Percentiles rank a stretch among this genome's conserved stretches.
phyloP scores from a whole-genome alignment of 2,797 vertebrate species.

The Coilia nasus region DNA sequence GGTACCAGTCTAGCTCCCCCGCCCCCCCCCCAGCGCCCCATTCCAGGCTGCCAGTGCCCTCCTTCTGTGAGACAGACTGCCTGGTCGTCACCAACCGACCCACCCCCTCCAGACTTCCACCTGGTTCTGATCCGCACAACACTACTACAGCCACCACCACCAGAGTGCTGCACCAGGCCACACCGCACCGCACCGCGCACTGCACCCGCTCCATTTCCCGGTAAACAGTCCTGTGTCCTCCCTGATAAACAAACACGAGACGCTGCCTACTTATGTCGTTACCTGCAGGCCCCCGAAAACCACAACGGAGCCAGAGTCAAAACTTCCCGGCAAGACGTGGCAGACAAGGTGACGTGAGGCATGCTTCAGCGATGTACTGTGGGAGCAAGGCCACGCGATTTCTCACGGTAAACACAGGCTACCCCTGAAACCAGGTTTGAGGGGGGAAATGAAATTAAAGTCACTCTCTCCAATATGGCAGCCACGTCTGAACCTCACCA shows the following conservation, averaged over 20 bases:
- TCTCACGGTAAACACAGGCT: background rate
- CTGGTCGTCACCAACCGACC: background rate
- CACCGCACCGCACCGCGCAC: background rate
- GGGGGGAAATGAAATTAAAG: background rate
- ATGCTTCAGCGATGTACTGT: background rate
- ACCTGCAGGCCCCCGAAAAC: constrained; percentile 34
- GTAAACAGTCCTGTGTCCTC: constrained; percentile 45
- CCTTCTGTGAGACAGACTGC: background rate
- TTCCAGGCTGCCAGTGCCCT: constrained; percentile 3
- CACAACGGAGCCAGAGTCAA: constrained; percentile 25
- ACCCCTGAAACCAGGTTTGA: background rate
- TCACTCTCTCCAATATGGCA: background rate
- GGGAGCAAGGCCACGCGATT: background rate
- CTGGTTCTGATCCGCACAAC: constrained; percentile 44
- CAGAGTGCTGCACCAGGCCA: background rate
- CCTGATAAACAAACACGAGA: constrained; percentile 52
- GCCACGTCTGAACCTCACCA: background rate
- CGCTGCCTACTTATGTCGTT: constrained; percentile 27
- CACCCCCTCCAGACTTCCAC: background rate
- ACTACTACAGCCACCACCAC: background rate
- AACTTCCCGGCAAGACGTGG: constrained; percentile 26
- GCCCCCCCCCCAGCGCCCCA: too few relatives aligned
- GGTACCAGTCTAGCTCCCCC: background rate
- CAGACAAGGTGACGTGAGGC: constrained; percentile 9
- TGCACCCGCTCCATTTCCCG: background rate